Base-by-base conservation (phyloP, 2,113 vertebrate genomes). In the Chaetodon auriga region DNA sequence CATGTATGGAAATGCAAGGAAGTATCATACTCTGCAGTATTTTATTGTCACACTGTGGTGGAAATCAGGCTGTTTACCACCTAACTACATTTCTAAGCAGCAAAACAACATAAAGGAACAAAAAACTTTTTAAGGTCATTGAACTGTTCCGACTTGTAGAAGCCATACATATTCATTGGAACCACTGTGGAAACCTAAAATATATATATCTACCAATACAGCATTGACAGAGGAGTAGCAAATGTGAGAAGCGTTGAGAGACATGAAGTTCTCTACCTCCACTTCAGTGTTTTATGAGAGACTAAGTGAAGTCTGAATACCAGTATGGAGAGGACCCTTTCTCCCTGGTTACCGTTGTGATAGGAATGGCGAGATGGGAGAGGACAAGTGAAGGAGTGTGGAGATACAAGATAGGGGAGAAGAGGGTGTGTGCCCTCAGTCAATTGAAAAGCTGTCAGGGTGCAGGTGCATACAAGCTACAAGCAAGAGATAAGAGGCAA, bases 391-490 rank as follows among this genome's bases (percentile, higher is more conserved):
- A 89, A 86, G 75, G 78, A 77, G 83, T 80, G 81, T 60, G 86
- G 71, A 88, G 87, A 90, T 90, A 90, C 81, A 86, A 91, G 87
- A 90, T 91, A 89, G 86, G 35, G 45, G 53, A 84, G 84, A 77
- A 81, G 78, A 88, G 92, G 79, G 91, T 88, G 77, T 89, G 82
- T 85, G 80, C 89, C 89, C 88, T 89, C 82, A 92, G 92, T 94
- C 93, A 93, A 93, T 94, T 93, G 94, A 94, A 93, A 93, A 95
- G 80, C 94, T 95, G 94, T 95, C 93, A 92, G 91, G 87, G 84
- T 69, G 86, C 87, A 80, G 89, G 87, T 87, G 84, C 89, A 88
- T 91, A 90, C 88, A 92, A 93, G 92, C 90, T 92, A 90, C 85
- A 87, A 89, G 65, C 84, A 55, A 60, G 48, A 94, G 95, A 95